Percentiles rank a stretch among this genome's conserved stretches.
Conservation (phyloP, 1,140 invertebrate species). For the Drosophila nigrodunni region DNA sequence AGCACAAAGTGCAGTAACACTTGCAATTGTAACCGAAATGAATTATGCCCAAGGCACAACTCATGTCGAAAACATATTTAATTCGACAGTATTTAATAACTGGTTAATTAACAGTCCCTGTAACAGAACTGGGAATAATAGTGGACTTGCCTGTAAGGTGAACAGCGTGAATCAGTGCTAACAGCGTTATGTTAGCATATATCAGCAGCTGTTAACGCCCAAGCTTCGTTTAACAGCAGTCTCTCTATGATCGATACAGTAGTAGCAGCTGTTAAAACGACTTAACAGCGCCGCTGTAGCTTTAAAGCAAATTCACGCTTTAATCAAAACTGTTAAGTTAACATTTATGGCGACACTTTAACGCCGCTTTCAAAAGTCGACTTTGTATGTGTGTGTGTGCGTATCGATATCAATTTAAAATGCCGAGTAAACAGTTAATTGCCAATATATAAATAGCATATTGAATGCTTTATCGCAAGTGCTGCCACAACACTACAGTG, state of each 20-base stretch:
- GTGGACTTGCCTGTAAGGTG: too few relatives aligned
- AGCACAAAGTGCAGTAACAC: constrained; percentile 5
- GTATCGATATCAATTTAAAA: constrained; percentile 41
- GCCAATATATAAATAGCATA: constrained; percentile 53
- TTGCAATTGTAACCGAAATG: constrained; percentile 2
- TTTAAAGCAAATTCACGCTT: neutral
- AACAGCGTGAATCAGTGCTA: too few relatives aligned
- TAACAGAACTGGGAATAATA: too few relatives aligned
- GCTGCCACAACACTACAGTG: constrained; percentile 66
- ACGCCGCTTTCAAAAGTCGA: neutral
- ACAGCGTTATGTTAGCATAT: too few relatives aligned
- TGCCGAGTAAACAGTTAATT: constrained; percentile 44
- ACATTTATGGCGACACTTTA: constrained; percentile 9
- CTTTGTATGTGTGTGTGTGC: neutral
- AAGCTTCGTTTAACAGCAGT: too few relatives aligned
- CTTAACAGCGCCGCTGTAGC: neutral
- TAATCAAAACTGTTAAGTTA: neutral
- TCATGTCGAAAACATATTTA: neutral
- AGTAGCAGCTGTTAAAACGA: neutral
- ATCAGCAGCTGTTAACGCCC: too few relatives aligned
- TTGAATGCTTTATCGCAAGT: constrained; percentile 58
- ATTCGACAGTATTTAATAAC: too few relatives aligned
- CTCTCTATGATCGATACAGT: neutral
- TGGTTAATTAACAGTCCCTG: too few relatives aligned
- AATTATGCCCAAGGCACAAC: neutral